phyloP scores from a whole-genome alignment of 2,888 invertebrate genomes.

The Lasius platythorax region DNA sequence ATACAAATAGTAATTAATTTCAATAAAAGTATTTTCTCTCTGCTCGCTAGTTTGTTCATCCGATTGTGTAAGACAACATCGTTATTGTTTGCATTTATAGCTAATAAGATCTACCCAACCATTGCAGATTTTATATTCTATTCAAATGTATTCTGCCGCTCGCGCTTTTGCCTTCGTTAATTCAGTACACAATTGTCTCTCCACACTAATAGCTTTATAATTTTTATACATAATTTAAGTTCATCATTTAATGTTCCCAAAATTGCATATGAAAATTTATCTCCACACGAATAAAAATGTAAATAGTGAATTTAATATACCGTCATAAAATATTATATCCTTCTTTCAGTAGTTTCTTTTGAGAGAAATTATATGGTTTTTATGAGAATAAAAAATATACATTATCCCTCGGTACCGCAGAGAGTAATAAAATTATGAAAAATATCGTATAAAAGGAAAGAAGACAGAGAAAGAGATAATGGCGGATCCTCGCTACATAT shows the following conservation, averaged over 20 bases:
- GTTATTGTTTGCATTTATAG: constrained; percentile 31
- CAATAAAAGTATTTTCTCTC: constrained; percentile 24
- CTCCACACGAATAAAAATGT: constrained; percentile 10
- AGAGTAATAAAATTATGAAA: constrained; percentile 14
- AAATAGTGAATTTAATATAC: constrained; percentile 28
- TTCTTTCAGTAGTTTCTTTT: not conserved
- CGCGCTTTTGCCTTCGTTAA: constrained; percentile 26
- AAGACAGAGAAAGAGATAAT: not conserved
- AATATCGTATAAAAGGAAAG: not conserved
- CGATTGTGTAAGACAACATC: constrained; percentile 11
- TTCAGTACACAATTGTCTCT: constrained; percentile 22
- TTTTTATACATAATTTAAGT: constrained; percentile 28
- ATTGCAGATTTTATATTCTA: constrained; percentile 40
- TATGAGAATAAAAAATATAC: constrained; percentile 35
- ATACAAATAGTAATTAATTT: constrained; percentile 35
- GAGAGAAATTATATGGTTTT: constrained; percentile 12
- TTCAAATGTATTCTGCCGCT: constrained; percentile 32
- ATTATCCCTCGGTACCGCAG: not conserved
- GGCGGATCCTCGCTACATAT: not conserved
- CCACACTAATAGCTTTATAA: constrained; percentile 8
- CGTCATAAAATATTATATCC: constrained; percentile 1
- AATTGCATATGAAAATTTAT: not conserved
- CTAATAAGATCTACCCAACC: constrained; percentile 16
- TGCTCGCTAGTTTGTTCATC: not conserved
- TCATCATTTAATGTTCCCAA: constrained; percentile 1